A percentile compares a stretch with the other conserved stretches of the same genome.
Conservation (phyloP, 2,113 vertebrate species). For the Gadus macrocephalus region DNA sequence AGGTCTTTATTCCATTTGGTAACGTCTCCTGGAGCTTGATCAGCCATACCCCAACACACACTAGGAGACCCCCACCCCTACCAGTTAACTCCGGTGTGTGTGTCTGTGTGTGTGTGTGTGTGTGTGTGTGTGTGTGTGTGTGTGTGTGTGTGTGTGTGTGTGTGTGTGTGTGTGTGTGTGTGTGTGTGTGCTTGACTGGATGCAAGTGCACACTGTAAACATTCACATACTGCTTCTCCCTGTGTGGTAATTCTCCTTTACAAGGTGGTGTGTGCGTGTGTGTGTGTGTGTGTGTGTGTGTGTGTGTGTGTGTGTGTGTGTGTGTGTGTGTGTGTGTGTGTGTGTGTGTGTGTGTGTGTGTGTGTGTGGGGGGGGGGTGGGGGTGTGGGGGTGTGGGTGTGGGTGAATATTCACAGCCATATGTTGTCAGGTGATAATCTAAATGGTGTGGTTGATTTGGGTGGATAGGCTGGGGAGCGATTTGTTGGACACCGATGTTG, state of each 20-base stretch:
- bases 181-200: conserved; percentile 1
- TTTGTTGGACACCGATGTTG: not conserved
- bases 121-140: not conserved
- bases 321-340: no score
- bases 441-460: not conserved
- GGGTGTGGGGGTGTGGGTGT: no score
- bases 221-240: no score
- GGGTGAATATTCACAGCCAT: not conserved
- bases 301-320: no score
- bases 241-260: no score
- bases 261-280: no score
- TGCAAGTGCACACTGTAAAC: no score
- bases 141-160: no score
- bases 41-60: conserved; percentile 20
- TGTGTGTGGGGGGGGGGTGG: no score
- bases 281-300: no score
- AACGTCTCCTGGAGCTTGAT: conserved; percentile 20
- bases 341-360: no score
- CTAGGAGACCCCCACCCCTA: conserved; percentile 26
- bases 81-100: conserved; percentile 26
- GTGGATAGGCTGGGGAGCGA: not conserved
- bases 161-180: no score
- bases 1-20: not conserved
- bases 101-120: not conserved
- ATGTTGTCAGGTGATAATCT: not conserved